Evolutionary conservation across 2,113 vertebrate genomes (phyloP), one percentile per base, ranked within the genome.

Genomic region (Stigmatopora argus): DNA sequence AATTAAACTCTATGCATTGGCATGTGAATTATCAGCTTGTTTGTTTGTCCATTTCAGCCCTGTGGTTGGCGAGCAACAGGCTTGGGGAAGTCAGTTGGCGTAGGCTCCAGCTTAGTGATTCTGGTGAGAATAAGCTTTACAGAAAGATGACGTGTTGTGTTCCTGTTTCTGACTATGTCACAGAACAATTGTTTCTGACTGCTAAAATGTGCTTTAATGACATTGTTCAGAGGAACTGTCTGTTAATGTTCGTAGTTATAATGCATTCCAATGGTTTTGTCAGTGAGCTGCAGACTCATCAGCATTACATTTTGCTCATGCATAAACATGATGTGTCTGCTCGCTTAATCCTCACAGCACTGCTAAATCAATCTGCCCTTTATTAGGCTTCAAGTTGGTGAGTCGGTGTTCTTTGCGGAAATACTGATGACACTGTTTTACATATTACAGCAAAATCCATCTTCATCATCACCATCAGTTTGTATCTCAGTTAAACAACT

Each of bases 261-360:
- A 81, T 70, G 57, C 69, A 81, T 67, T 67, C 34, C 23, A 64
- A 60, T 70, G 63, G 64, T 47, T 73, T 3, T 38, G 61, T 18
- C 58, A 65, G 71, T 46, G 67, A 62, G 78, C 74, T 53, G 31
- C 63, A 1, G 68, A 74, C 73, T 80, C 77, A 85, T 84, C 76
- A 84, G 77, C 73, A 71, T 78, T 53, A 79, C 69, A 82, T 84
- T 83, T 79, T 62, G 53, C 19, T 85, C 77, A 88, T 88, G 74
- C 73, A 84, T 88, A 85, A 85, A 88, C 79, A 89, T 82, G 83
- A 72, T 78, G 65, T 57, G 66, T 72, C 75, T 73, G 64, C 78
- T 44, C 53, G 35, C 69, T 72, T 79, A 84, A 82, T 84, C 82
- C 78, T 72, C 71, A 65, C 73, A 69, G 82, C 74, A 71, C 72